Base-by-base conservation (phyloP, 2,888 invertebrate species). In the Holacanthella duospinosa region DNA sequence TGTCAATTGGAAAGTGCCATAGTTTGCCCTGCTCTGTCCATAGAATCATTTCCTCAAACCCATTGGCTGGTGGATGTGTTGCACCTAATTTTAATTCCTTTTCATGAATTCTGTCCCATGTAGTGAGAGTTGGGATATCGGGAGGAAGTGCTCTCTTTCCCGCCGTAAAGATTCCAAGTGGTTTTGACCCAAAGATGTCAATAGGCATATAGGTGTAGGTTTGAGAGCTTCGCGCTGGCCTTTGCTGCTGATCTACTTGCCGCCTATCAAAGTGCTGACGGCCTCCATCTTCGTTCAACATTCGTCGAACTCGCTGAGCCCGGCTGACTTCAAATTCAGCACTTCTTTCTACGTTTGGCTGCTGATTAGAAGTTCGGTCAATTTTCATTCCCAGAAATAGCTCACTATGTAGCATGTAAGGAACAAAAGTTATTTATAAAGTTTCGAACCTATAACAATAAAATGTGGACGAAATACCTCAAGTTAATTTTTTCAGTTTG, bases 1-100 rank as follows among this genome's bases (percentile, higher is more conserved):
- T 99, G 77, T 99, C 83, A 67, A 99, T 93, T 1, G 99, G 99
- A 77, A 95, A 99, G 70, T 86, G 85, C 97, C 97, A 99, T 19
- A 96, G 77, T 79, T 93, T 95, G 53, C 93, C 93, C 77, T 93
- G 86, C 62, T 93, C 85, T 0, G 97, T 97, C 95, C 94, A 95
- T 60, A 84, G 76, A 56, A 90, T 88, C 86, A 94, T 87, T 79
- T 97, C 92, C 77, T 97, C 88, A 77, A 91, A 95, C 75, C 87
- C 87, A 79, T 96, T 97, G 9, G 82, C 77, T 0, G 94, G 92
- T 0, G 89, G 86, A 76, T 86, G 86, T 0, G 84, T 81, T 0
- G 84, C 80, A 0, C 84, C 79, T 61, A 87, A 72, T 66, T 83
- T 79, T n/a, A 91, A 74, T 74, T 91, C 87, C 25, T 83, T 81